Percentiles rank a stretch among this genome's conserved stretches.
Evolutionary conservation across 1,140 invertebrate genomes (phyloP).

Genomic region (Melanaphis sacchari): DNA sequence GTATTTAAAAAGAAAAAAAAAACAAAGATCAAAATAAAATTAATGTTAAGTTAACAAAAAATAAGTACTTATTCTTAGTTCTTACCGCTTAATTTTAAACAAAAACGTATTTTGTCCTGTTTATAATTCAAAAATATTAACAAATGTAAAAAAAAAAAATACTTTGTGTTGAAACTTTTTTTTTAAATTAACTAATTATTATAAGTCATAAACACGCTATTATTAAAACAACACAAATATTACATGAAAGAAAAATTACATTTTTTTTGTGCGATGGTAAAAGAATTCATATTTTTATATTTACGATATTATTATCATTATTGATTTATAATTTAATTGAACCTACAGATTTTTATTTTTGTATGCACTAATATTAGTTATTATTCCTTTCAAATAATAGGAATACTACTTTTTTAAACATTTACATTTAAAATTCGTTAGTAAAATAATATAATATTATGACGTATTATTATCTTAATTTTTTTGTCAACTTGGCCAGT

Average conservation of each 20-base stretch:
- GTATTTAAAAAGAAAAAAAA: too few species aligned
- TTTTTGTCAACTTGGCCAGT: neutral
- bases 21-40: neutral
- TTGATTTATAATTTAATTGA: neutral
- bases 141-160: neutral
- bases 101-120: neutral
- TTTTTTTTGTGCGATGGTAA: neutral
- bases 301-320: neutral
- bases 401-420: neutral
- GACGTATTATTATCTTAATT: too few species aligned
- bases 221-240: neutral
- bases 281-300: neutral
- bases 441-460: neutral
- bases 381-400: neutral
- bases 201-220: constrained; percentile 4
- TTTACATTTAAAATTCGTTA: neutral
- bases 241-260: neutral
- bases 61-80: neutral
- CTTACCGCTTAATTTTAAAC: neutral
- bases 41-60: neutral
- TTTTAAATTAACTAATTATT: neutral
- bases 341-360: neutral
- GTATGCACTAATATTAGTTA: neutral
- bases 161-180: neutral
- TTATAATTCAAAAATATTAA: neutral